Evolutionary conservation across 30 jellyfish, hydroid and myxozoan genomes (phyloP), one percentile per base, ranked within the genome.

Genomic region (Aurelia aurita complex sp. Pacific): DNA sequence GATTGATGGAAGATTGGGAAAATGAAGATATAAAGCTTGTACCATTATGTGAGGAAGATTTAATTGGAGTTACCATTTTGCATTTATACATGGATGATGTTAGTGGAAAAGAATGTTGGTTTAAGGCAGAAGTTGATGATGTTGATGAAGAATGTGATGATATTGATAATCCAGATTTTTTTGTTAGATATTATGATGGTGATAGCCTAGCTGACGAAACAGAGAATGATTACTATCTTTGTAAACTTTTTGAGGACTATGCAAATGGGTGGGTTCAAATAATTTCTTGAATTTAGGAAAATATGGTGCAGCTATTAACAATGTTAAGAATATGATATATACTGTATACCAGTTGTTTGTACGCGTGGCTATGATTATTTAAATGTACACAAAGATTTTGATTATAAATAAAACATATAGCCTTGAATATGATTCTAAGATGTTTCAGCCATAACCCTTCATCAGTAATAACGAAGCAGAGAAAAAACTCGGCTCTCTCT

Each of bases 101-200:
- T 3, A 61, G 12, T 16, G 69, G 60, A 19, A 32, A 16, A 1
- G 87, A 77, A 4, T 18, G n/a, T n/a, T 77, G 87, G 87, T 77
- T 1, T 55, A 42, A 77, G 80, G 85, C 81, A 1, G 80, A 2
- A 2, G 87, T 77, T 13, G 83, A 32, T n/a, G 89, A 64, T 79
- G 75, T 79, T 13, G 89, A 79, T 79, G 84, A 79, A 12, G 89
- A 79, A 9, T 63, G 89, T 79, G 84, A 79, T 1, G 67, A 79
- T 65, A 23, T 65, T 10, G 89, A 79, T 1, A 79, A 64, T 64
- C 89, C 84, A 11, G 89, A 79, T 64, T 79, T 79, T 46, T 79
- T 79, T 79, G 89, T 79, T 19, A 62, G 32, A 40, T 79, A 79
- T 50, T 23, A 17, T 59, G 74, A 34, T 32, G 89, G 64, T 19